A percentile compares a stretch with the other conserved stretches of the same genome.
These are phyloP conservation scores for Leptodactylus fuscus DNA, from an alignment of 2,113 vertebrate species.

Conservation along the genomic window DNA sequence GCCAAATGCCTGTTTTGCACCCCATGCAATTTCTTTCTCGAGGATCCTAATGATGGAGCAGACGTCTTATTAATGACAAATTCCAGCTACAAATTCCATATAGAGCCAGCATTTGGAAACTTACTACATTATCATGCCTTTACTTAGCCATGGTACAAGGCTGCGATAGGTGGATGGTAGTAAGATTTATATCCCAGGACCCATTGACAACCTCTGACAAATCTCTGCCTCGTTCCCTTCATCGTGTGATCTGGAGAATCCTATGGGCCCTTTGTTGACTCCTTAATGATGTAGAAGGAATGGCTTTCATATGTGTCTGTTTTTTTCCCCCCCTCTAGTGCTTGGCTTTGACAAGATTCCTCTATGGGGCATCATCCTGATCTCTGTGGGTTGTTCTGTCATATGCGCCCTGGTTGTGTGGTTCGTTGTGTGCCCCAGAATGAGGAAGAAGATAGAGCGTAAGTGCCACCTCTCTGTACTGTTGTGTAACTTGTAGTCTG, in stretches of 20 bases:
- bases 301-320: conserved; percentile 75
- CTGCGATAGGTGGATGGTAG: not conserved
- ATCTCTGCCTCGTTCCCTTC: not conserved
- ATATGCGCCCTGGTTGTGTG: conserved; percentile 88
- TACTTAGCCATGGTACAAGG: not conserved
- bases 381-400: conserved; percentile 83
- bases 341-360: conserved; percentile 91
- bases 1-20: too few species aligned
- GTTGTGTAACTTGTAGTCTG: not conserved
- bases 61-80: too few species aligned
- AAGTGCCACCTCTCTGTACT: conserved; percentile 69
- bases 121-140: not conserved
- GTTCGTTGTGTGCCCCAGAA: conserved; percentile 91
- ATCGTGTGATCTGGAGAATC: too few species aligned
- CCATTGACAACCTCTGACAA: too few species aligned
- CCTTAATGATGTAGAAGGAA: too few species aligned
- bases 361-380: conserved; percentile 89
- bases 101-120: not conserved
- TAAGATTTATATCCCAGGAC: not conserved
- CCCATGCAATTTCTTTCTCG: too few species aligned
- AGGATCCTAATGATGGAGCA: too few species aligned
- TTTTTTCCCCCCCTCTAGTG: conserved; percentile 83
- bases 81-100: not conserved
- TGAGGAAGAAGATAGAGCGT: conserved; percentile 94
- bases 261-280: conserved; percentile 64